A percentile compares a stretch with the other conserved stretches of the same genome.
These are phyloP conservation scores for Calcarius ornatus DNA, from an alignment of 2,113 vertebrate genomes.

Conservation along the genomic window DNA sequence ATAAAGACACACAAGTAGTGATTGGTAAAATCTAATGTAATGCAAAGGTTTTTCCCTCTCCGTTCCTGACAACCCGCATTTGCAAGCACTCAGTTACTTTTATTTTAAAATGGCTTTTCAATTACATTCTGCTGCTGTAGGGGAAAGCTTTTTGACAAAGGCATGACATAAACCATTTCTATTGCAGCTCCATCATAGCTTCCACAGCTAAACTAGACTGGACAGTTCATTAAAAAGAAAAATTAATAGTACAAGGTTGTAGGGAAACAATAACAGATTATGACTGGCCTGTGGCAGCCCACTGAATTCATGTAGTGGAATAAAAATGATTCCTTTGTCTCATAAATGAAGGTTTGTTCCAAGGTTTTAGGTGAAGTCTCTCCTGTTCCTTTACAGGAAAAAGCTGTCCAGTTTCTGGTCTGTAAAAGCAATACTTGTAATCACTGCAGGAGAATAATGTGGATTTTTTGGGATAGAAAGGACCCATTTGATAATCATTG, in stretches of 20 bases:
- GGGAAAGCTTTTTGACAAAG: conserved; percentile 74
- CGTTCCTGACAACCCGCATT: conserved; percentile 68
- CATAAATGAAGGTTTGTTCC: conserved; percentile 33
- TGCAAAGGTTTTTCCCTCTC: conserved; percentile 42
- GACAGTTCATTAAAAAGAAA: conserved; percentile 82
- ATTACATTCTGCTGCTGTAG: conserved; percentile 71
- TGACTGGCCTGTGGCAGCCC: conserved; percentile 64
- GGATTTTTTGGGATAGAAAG: background rate
- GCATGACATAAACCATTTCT: conserved; percentile 82
- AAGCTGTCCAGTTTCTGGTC: background rate
- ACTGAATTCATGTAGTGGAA: conserved; percentile 27
- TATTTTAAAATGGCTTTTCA: conserved; percentile 80
- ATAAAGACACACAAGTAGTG: background rate
- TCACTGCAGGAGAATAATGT: background rate
- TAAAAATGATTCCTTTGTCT: conserved; percentile 45
- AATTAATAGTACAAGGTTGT: conserved; percentile 76
- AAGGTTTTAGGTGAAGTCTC: conserved; percentile 12
- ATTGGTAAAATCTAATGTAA: conserved; percentile 19
- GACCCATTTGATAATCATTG: background rate
- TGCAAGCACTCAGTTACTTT: conserved; percentile 59
- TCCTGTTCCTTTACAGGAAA: background rate
- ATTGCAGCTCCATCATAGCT: conserved; percentile 70
- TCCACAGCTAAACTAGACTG: conserved; percentile 62
- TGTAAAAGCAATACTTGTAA: background rate
- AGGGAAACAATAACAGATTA: conserved; percentile 74